phyloP scores from a whole-genome alignment of 1,140 invertebrate genomes.

The Dendrolimus punctatus region DNA sequence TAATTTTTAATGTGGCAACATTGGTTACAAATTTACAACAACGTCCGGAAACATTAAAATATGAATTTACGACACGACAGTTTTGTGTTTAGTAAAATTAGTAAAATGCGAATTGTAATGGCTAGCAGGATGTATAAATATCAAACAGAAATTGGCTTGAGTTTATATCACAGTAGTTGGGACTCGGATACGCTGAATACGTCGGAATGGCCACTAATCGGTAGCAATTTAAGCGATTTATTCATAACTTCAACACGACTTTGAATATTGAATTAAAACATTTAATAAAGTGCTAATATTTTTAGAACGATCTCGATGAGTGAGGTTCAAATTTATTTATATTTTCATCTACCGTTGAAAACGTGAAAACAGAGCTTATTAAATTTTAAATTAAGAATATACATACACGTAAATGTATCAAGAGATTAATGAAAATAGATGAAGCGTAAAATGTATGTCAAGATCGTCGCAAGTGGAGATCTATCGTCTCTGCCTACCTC shows the following conservation, averaged over 20 bases:
- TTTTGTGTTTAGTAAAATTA: constrained; percentile 61
- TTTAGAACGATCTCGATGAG: constrained; percentile 5
- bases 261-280: constrained; percentile 8
- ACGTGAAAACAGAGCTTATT: neutral
- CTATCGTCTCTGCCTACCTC: no score
- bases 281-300: constrained; percentile 13
- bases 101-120: constrained; percentile 50
- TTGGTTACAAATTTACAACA: constrained; percentile 40
- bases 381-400: no score
- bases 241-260: constrained; percentile 2
- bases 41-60: constrained; percentile 65
- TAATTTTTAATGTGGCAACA: constrained; percentile 62
- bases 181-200: constrained; percentile 31
- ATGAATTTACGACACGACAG: constrained; percentile 52
- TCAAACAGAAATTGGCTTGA: constrained; percentile 41
- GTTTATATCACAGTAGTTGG: constrained; percentile 39
- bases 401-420: no score
- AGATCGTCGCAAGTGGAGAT: no score
- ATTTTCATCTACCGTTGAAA: neutral
- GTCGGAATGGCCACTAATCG: constrained; percentile 35
- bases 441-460: no score
- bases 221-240: constrained; percentile 10
- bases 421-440: no score
- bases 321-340: neutral
- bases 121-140: constrained; percentile 57